Base-by-base conservation (phyloP, 1,140 invertebrate genomes). In the Meteorus sp. region DNA sequence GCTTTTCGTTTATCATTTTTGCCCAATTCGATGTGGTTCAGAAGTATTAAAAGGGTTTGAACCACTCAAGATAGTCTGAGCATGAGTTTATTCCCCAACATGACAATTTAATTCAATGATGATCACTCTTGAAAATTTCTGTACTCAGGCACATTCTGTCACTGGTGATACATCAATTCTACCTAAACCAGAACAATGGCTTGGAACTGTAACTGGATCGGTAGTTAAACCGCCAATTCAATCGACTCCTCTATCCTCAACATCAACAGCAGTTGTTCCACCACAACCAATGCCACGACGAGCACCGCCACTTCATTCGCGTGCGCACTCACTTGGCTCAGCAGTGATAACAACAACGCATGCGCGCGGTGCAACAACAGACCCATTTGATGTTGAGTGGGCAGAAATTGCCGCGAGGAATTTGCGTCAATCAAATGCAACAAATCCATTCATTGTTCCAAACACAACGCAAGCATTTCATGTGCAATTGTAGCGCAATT, bases 371-470 rank as follows among this genome's bases (percentile, higher is more conserved):
- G 66, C 77, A 4, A 61, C 75, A 0, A 67, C 78, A 5, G 92
- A 95, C 81, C 92, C 92, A 0, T 94, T 94, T 70, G 90, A 94
- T 74, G 90, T 90, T 4, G 92, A 93, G 68, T 94, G 92, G 92
- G 90, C 88, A 1, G 87, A 88, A 19, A 76, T 80, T 4, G 76
- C 78, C 0, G 75, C 78, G 3, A 73, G 76, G 56, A 78, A 78
- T 78, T 72, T 79, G 60, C 76, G 76, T 54, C 78, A 75, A 67
- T 50, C 62, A 9, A 52, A 71, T 76, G 52, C 82, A 41, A 80
- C 78, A 3, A 80, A 79, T 60, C 77, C 78, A 0, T 79, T 79
- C 54, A 75, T 79, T 20, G 69, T 80, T 60, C 73, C 78, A 22
- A 80, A 79, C 57, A 70, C 75, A n/a, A 84, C 83, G 15, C 84